Evolutionary conservation across 1,140 invertebrate genomes (phyloP), one percentile per base, ranked within the genome.

Genomic region (Zaprionus lachaisei): DNA sequence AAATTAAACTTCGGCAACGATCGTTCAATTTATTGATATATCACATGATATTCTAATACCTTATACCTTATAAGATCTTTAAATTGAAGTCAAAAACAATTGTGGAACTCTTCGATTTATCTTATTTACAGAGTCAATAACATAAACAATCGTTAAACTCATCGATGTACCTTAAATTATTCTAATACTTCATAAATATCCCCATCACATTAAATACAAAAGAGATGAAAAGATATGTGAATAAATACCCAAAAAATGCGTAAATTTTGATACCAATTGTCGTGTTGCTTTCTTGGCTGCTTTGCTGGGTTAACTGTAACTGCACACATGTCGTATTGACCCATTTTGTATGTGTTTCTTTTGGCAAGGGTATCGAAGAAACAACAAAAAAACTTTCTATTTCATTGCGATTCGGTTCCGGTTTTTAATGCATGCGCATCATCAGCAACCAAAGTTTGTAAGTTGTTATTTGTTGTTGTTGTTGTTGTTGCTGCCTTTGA

Each of bases 301-400:
- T 63, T 41, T 20, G 28, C 28, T 68, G 60, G 20, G 44, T n/a
- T 34, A 11, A 44, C 34, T 14, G 54, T 22, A 55, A 60, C 24
- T 26, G 47, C 66, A 54, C 24, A 54, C 24, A 54, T 56, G 24
- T 61, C 11, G 47, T 26, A 38, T 54, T 68, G 65, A 60, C 65
- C 71, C 58, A 60, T 66, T 20, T 62, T 47, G 14, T 49, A 26
- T 26, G 17, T 51, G 17, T 61, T 44, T 20, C 34, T 57, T 70
- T 75, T 41, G 51, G 51, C 58, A 70, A 75, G 41, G 26, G 51
- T 58, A 69, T 57, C 9, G 14, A 44, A 34, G 11, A 55, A 47
- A 61, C 56, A 34, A 34, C 24, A 72, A 71, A 61, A 63, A 87
- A 89, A 87, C 84, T 87, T 87, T 87, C 81, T 87, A 89, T 87